These are phyloP conservation scores for Aricia artaxerxes DNA, from an alignment of 2,888 invertebrate species.

Conservation along the genomic window DNA sequence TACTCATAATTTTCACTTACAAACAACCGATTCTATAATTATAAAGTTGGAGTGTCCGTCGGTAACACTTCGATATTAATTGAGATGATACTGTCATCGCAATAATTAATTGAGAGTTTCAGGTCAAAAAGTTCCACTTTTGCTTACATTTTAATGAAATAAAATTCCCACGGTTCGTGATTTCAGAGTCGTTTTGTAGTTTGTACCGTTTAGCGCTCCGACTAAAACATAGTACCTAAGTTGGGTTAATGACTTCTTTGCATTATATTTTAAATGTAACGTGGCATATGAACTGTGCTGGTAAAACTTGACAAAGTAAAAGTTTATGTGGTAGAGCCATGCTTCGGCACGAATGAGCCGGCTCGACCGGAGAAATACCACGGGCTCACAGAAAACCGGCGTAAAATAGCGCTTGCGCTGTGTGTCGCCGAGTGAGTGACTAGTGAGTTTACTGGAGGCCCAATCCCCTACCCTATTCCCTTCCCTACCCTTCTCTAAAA, in stretches of 20 bases:
- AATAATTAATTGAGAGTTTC: neutral
- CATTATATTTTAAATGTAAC: neutral
- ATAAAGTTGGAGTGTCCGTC: neutral
- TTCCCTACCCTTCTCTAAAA: no score
- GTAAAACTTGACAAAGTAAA: no score
- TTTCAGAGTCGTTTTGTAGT: conserved; percentile 2
- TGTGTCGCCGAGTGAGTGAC: no score
- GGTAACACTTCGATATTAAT: neutral
- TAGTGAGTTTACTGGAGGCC: no score
- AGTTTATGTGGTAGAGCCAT: no score
- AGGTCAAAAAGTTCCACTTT: neutral
- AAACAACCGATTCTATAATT: neutral
- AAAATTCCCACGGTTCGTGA: conserved; percentile 21
- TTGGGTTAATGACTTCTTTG: conserved; percentile 27
- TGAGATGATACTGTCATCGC: neutral
- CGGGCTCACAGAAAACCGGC: no score
- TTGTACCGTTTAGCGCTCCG: conserved; percentile 22
- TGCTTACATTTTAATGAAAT: conserved; percentile 8
- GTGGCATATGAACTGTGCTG: neutral
- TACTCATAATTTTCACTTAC: neutral
- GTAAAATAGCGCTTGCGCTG: no score
- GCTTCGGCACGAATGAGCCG: no score
- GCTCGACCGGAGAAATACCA: no score
- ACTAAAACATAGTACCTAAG: neutral
- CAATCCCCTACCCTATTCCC: no score